phyloP scores from a whole-genome alignment of 2,888 invertebrate species.

The Polylopha cassiicola region DNA sequence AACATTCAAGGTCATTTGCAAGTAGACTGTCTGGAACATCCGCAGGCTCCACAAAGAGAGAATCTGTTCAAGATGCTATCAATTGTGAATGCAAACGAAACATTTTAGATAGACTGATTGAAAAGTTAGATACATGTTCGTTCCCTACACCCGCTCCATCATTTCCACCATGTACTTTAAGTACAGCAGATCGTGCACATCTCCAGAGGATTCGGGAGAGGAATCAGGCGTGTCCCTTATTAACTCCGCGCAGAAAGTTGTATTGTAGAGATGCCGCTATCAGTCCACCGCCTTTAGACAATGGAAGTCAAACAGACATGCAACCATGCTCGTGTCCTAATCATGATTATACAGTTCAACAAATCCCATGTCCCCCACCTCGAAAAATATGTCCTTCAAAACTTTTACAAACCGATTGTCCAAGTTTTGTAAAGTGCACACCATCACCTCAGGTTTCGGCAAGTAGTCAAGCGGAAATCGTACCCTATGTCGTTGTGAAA shows the following conservation, averaged over 20 bases:
- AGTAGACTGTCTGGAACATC: not conserved
- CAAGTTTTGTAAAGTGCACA: too few relatives aligned
- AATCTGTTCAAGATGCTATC: too few relatives aligned
- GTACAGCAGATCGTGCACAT: constrained; percentile 36
- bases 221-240: constrained; percentile 12
- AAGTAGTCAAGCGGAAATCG: constrained; percentile 3
- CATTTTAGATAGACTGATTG: too few relatives aligned
- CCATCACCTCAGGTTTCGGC: not conserved
- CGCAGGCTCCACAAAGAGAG: too few relatives aligned
- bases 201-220: constrained; percentile 39
- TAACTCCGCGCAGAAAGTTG: constrained; percentile 6
- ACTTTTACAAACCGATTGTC: too few relatives aligned
- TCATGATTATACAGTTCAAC: too few relatives aligned
- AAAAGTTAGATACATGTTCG: too few relatives aligned
- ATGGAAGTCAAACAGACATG: constrained; percentile 36
- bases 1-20: constrained; percentile 31
- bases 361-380: too few relatives aligned
- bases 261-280: constrained; percentile 28
- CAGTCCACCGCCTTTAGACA: constrained; percentile 30
- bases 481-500: constrained; percentile 40
- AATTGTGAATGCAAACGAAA: too few relatives aligned
- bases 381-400: too few relatives aligned
- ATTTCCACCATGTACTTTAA: constrained; percentile 35
- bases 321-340: too few relatives aligned
- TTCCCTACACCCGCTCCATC: too few relatives aligned